Base-by-base conservation (phyloP, 2,113 vertebrate genomes). In the Nerophis lumbriciformis region DNA sequence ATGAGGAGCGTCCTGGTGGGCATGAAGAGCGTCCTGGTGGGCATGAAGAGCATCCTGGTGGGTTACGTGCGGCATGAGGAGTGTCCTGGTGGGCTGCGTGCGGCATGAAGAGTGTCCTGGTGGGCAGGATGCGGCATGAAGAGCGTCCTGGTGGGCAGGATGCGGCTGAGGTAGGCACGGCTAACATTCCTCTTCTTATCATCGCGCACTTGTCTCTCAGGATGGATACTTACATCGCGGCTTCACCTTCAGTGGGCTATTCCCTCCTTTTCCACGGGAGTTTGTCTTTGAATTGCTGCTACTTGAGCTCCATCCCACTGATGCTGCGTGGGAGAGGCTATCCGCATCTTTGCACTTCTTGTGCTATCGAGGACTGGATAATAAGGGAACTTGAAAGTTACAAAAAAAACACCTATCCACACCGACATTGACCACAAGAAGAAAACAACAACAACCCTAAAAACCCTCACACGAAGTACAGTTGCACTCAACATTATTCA, bases 91-190 rank as follows among this genome's bases (percentile, higher is more conserved):
- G 28, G 28, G 19, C 19, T 57, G 55, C 38, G 19, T 57, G 55
- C 38, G 19, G 8, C 38, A 45, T 21, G 10, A 44, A 39, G 16
- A 28, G 28, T 4, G 4, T 28, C 28, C 28, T 28, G 28, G 28
- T 28, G 28, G 28, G 19, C 19, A 19, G 19, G 19, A 19, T 19
- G 19, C 19, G 19, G 19, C 38, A 45, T 21, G 10, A 44, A 39
- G 16, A 28, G 28, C 28, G 4, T 28, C 28, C 28, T 28, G 28
- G 28, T 28, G 28, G 28, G 19, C 19, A 19, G 55, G 55, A 42
- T 44, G 21, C 38, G n/a, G 16, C 15, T 57, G 55, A 57, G 55
- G 55, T 57, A 57, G 10, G 55, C 39, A 44, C 39, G 39, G 38
- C 38, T 12, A 44, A 44, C 16, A 42, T 44, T 4, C n/a, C n/a